Conservation (phyloP, 2,888 invertebrate genomes). For the Eupithecia vulgata region DNA sequence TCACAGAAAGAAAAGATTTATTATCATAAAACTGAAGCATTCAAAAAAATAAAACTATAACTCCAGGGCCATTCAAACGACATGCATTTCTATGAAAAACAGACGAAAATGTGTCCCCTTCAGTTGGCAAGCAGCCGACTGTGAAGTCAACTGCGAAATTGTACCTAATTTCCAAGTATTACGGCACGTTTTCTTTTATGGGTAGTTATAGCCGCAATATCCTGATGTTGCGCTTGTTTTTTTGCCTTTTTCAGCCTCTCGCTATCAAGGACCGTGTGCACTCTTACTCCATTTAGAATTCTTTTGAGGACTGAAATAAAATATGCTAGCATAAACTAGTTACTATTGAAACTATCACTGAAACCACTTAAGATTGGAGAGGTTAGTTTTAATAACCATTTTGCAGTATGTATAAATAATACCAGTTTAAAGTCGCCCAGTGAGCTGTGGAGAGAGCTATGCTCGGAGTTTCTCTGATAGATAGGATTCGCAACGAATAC, state of each 20-base stretch:
- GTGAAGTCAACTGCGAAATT: conserved; percentile 27
- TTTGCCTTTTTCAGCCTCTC: conserved; percentile 37
- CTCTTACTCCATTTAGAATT: conserved; percentile 21
- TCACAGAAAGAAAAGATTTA: conserved; percentile 26
- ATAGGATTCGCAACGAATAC: no score
- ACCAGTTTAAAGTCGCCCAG: no score
- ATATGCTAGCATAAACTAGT: background rate
- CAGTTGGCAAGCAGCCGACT: conserved; percentile 63
- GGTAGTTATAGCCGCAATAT: conserved; percentile 29
- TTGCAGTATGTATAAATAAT: no score
- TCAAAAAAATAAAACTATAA: conserved; percentile 40
- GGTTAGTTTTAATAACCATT: no score
- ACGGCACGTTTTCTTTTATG: conserved; percentile 32
- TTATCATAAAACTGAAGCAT: conserved; percentile 33
- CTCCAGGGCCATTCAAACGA: conserved; percentile 57
- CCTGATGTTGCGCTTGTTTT: conserved; percentile 37
- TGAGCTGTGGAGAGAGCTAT: no score
- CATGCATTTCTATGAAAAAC: conserved; percentile 62
- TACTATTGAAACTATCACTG: background rate
- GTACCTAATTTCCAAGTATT: conserved; percentile 28
- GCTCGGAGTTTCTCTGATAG: no score
- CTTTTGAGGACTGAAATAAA: conserved; percentile 9
- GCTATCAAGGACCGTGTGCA: conserved; percentile 40
- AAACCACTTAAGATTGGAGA: no score
- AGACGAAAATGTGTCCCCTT: conserved; percentile 65